These are phyloP conservation scores for Liparis tanakae DNA, from an alignment of 2,797 vertebrate genomes.

Conservation along the genomic window DNA sequence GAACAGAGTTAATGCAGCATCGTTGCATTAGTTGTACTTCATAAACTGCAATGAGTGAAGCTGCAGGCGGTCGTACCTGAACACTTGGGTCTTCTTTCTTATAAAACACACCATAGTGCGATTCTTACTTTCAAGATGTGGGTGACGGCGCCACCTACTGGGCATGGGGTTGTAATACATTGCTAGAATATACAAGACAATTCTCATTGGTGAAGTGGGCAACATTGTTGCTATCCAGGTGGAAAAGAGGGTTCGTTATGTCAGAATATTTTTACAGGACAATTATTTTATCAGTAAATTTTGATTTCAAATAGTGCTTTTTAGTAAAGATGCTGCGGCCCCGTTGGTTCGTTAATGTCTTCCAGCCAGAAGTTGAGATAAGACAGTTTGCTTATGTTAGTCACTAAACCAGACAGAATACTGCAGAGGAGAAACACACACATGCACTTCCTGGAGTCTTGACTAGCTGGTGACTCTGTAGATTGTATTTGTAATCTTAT, in stretches of 20 bases:
- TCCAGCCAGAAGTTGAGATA: too few species aligned
- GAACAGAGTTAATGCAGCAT: neutral
- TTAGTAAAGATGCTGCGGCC: too few species aligned
- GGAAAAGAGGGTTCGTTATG: neutral
- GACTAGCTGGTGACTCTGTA: too few species aligned
- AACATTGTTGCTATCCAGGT: neutral
- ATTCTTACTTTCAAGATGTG: conserved; percentile 9
- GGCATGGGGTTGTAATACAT: neutral
- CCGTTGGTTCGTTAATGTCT: too few species aligned
- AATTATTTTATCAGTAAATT: too few species aligned
- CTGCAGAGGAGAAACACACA: too few species aligned
- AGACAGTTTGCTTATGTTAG: too few species aligned
- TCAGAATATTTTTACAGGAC: neutral
- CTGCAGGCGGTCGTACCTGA: neutral
- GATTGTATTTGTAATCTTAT: too few species aligned
- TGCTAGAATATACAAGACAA: neutral
- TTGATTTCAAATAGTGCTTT: too few species aligned
- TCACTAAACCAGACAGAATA: too few species aligned
- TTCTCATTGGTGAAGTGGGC: neutral
- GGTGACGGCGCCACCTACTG: conserved; percentile 48
- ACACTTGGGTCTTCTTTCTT: neutral
- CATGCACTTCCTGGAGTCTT: too few species aligned
- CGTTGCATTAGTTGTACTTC: neutral
- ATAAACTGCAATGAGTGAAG: neutral
- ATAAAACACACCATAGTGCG: neutral